Conservation (phyloP, 2,888 invertebrate genomes). For the Clunio marinus region DNA sequence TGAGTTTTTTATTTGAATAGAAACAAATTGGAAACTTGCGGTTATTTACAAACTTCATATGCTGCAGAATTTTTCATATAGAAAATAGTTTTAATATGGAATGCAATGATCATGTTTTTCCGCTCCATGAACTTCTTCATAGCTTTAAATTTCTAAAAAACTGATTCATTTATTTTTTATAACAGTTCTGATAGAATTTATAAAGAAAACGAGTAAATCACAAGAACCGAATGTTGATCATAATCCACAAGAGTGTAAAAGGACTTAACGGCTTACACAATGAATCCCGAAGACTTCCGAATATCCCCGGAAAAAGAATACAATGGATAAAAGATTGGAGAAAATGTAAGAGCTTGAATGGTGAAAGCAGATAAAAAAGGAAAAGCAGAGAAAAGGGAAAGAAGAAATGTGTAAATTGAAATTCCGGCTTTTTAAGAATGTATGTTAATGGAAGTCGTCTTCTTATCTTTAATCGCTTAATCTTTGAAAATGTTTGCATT, state of each 20-base stretch:
- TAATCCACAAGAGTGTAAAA: slow-evolving; percentile 6
- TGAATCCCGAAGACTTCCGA: neutral
- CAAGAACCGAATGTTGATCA: neutral
- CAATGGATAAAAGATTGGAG: neutral
- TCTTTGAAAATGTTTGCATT: slow-evolving; percentile 8
- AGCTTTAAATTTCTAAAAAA: no score
- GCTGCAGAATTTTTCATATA: no score
- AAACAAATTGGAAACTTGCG: no score
- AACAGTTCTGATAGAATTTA: no score
- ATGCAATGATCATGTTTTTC: no score
- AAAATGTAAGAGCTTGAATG: neutral
- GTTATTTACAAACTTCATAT: no score
- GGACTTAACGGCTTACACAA: slow-evolving; percentile 14
- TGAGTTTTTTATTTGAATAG: no score
- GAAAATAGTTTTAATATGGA: no score
- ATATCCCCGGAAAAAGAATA: neutral
- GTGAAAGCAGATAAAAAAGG: neutral
- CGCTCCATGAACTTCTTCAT: no score
- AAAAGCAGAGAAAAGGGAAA: neutral
- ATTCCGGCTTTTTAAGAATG: slow-evolving; percentile 1
- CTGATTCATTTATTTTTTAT: no score
- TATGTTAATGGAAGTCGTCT: slow-evolving; percentile 21
- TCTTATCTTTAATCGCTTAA: slow-evolving; percentile 13
- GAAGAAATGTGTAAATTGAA: slow-evolving; percentile 26
- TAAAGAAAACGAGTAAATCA: no score